These are phyloP conservation scores for Marisa cornuarietis DNA, from an alignment of 1,140 invertebrate genomes.

Conservation along the genomic window DNA sequence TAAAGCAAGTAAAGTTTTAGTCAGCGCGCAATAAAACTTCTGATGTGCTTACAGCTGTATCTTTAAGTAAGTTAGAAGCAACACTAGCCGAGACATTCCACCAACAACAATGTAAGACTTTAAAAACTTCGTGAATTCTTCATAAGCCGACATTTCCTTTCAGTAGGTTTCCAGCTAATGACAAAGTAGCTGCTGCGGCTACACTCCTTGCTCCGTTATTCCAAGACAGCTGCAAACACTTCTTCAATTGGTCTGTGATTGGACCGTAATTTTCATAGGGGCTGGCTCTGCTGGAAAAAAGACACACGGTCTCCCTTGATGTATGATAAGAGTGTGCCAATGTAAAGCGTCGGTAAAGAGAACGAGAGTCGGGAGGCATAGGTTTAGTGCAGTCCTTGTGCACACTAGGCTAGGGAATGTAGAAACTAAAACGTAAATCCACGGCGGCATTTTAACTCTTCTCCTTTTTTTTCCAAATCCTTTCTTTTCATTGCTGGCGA, in stretches of 20 bases:
- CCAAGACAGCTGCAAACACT: conserved; percentile 1
- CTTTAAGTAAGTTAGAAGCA: not conserved
- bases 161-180: not conserved
- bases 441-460: not conserved
- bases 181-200: not conserved
- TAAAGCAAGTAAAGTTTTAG: too few relatives aligned
- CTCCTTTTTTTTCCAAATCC: not conserved
- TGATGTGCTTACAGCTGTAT: too few relatives aligned
- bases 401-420: not conserved
- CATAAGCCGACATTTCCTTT: too few relatives aligned
- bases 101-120: not conserved
- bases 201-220: not conserved
- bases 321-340: not conserved
- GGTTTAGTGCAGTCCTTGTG: not conserved
- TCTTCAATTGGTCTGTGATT: conserved; percentile 14
- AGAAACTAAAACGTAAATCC: not conserved
- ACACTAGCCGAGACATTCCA: not conserved
- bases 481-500: not conserved
- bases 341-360: not conserved
- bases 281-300: conserved; percentile 6
- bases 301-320: not conserved
- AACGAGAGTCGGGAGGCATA: not conserved
- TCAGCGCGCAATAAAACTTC: too few relatives aligned
- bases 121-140: too few relatives aligned
- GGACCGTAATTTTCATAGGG: conserved; percentile 7